A percentile compares a stretch with the other conserved stretches of the same genome.
Conservation (phyloP, 2,888 invertebrate genomes). For the Cheilosia impressa region DNA sequence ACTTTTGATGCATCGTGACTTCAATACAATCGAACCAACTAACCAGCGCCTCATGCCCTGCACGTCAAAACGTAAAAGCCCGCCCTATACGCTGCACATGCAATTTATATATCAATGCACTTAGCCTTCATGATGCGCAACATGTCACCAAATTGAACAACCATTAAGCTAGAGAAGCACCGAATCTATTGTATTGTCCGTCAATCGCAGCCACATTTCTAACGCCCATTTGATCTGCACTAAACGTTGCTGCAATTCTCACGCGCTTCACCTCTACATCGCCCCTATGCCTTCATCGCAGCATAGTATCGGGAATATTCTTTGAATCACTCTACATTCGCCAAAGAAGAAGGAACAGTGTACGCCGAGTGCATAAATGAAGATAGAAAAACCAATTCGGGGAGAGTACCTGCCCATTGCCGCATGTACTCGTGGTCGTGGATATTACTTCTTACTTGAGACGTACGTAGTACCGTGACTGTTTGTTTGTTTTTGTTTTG, state of each 20-base stretch:
- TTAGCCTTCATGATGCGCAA: slow-evolving; percentile 1
- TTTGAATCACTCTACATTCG: slow-evolving; percentile 11
- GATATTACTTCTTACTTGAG: neutral
- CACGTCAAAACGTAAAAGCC: slow-evolving; percentile 3
- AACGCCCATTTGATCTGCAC: slow-evolving; percentile 67
- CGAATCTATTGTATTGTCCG: slow-evolving; percentile 64
- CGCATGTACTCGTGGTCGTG: slow-evolving; percentile 2
- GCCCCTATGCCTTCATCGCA: neutral
- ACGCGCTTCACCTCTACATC: slow-evolving; percentile 40
- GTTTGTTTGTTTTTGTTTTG: slow-evolving; percentile 16
- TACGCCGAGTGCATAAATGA: slow-evolving; percentile 9
- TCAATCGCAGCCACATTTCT: slow-evolving; percentile 46
- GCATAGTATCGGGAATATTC: neutral
- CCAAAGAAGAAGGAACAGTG: neutral
- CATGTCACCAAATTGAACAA: slow-evolving; percentile 43
- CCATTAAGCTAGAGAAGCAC: slow-evolving; percentile 29
- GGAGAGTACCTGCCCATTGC: neutral
- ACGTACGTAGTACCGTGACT: slow-evolving; percentile 19
- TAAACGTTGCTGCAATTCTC: slow-evolving; percentile 34
- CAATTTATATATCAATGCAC: slow-evolving; percentile 57
- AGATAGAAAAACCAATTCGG: slow-evolving; percentile 14
- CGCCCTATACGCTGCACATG: slow-evolving; percentile 15
- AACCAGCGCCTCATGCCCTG: neutral
- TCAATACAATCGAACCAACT: neutral
- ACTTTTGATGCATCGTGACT: slow-evolving; percentile 42